phyloP scores from a whole-genome alignment of 2,888 invertebrate genomes.

The Priocnemis perturbator region DNA sequence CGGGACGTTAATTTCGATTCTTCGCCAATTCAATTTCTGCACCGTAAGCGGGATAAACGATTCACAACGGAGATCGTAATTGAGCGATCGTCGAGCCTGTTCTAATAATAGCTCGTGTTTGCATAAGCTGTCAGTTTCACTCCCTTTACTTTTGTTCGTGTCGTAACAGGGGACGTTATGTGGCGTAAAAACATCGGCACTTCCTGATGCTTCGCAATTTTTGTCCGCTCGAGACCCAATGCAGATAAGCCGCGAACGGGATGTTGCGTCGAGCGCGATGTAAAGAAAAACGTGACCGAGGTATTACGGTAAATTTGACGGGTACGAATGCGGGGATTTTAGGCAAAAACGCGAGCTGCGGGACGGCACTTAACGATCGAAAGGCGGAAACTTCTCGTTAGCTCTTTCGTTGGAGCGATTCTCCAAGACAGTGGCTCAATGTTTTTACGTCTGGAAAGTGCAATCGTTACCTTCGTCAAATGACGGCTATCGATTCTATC shows the following conservation, averaged over 20 bases:
- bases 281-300: too few species aligned
- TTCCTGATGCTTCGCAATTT: slow-evolving; percentile 16
- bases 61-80: slow-evolving; percentile 26
- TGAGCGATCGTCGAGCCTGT: slow-evolving; percentile 24
- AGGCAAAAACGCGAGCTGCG: not conserved
- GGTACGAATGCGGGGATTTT: not conserved
- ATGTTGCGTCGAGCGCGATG: too few species aligned
- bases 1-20: not conserved
- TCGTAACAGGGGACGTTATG: slow-evolving; percentile 18
- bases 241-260: slow-evolving; percentile 7
- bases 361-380: too few species aligned
- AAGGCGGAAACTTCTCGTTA: too few species aligned
- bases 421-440: too few species aligned
- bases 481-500: too few species aligned
- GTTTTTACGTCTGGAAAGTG: too few species aligned
- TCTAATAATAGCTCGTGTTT: slow-evolving; percentile 20
- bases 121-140: not conserved
- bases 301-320: too few species aligned
- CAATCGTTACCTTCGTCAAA: too few species aligned
- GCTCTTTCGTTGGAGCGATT: too few species aligned
- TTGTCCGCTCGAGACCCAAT: not conserved
- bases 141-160: slow-evolving; percentile 6
- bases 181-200: slow-evolving; percentile 11
- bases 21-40: slow-evolving; percentile 12
- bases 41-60: slow-evolving; percentile 1